Base-by-base conservation (phyloP, 2,113 vertebrate genomes). In the Fregetta grallaria region DNA sequence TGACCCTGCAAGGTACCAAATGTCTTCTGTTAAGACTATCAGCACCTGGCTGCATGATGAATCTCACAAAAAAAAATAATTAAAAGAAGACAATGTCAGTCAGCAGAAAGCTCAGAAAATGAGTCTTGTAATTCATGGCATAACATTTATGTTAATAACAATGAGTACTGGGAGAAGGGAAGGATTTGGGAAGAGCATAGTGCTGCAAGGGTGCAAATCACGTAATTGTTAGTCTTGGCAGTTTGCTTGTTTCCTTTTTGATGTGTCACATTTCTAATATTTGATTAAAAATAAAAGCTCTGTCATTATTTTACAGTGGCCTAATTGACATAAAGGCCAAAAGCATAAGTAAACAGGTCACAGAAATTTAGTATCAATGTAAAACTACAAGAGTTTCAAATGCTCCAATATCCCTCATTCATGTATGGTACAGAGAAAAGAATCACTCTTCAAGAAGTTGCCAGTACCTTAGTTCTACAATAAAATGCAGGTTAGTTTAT, bases 61-160 rank as follows among this genome's bases (percentile, higher is more conserved):
- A 53, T 7, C 5, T 65, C 9, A 1, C 1, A 14, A 61, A 47
- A 75, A n/a, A 53, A 30, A 0, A 30, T 23, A n/a, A n/a, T 9
- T 63, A 36, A 84, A 91, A 78, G 27, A 56, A 7, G 2, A 13
- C 3, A 26, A 23, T 29, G 5, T 13, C 8, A 44, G 15, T 25
- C 16, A 70, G 8, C 20, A 90, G 18, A 53, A 4, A 74, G 9
- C 45, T 77, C n/a, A 62, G 18, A 66, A 86, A 84, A 86, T 36
- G 1, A 61, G 21, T 44, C 30, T 70, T 77, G 10, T 7, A 47
- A 32, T 67, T 18, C 26, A 21, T 32, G 2, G 10, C 32, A 32
- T 30, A 40, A 59, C 2, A 20, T 47, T 73, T 70, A 20, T n/a
- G 2, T 52, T 67, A 13, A 14, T 59, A 89, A n/a, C 10, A 68